phyloP scores from a whole-genome alignment of 2,888 invertebrate genomes.

The Girardia tigrina region DNA sequence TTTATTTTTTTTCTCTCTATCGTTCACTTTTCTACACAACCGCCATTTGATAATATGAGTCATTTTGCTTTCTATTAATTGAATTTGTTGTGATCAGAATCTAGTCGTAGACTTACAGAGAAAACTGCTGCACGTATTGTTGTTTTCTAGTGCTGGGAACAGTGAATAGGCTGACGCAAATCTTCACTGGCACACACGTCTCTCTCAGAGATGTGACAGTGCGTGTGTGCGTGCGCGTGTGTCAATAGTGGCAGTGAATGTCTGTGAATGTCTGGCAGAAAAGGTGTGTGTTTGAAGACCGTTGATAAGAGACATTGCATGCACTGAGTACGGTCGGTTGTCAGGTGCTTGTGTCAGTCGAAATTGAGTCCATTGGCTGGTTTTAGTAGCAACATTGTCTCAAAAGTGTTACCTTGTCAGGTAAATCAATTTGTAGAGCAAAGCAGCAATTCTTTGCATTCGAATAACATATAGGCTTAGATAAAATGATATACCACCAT shows the following conservation, averaged over 20 bases:
- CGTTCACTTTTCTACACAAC: too few species aligned
- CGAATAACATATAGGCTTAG: background rate
- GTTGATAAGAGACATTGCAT: background rate
- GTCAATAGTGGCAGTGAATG: too few species aligned
- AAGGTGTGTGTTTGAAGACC: background rate
- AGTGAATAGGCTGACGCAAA: too few species aligned
- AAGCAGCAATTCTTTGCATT: background rate
- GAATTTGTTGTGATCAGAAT: too few species aligned
- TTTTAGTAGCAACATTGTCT: background rate
- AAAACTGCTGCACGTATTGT: too few species aligned
- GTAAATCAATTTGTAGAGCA: background rate
- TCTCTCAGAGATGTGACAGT: background rate
- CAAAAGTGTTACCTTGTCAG: slow-evolving; percentile 20
- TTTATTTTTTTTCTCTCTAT: too few species aligned
- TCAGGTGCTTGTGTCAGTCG: background rate
- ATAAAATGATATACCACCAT: background rate
- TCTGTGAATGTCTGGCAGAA: too few species aligned
- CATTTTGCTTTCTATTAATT: too few species aligned
- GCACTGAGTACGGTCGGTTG: too few species aligned
- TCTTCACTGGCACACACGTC: background rate
- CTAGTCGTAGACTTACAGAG: too few species aligned
- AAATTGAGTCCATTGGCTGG: slow-evolving; percentile 20
- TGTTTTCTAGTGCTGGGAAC: too few species aligned
- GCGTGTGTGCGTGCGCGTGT: background rate
- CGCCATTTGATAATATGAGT: too few species aligned